Evolutionary conservation across 2,113 vertebrate genomes (phyloP), one percentile per base, ranked within the genome.

Genomic region (Holacanthus passer): DNA sequence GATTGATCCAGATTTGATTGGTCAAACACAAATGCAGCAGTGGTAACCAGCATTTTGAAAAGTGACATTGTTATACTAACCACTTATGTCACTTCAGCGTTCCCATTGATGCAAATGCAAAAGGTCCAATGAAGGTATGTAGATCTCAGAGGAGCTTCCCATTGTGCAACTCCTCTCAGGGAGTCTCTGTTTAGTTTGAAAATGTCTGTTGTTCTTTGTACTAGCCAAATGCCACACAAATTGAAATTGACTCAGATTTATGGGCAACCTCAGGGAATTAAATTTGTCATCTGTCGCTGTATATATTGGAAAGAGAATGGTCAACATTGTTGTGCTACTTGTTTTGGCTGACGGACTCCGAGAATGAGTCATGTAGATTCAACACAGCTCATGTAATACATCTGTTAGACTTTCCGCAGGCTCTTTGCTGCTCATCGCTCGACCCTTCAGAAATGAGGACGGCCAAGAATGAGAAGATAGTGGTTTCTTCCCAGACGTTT

Each of bases 401-500:
- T 83, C 79, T 83, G 52, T 56, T 56, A 73, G 45, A 24, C 76
- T 59, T 63, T 77, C 43, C 60, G 29, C 53, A 73, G 58, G 58
- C n/a, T 69, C 20, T 70, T 58, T 58, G 22, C 5, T 65, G 56
- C 55, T 73, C 52, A 79, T 71, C 39, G 5, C 35, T 79, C 63
- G 24, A 80, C 43, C 81, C 35, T 73, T 65, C 20, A 73, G 73
- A 65, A 85, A 50, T 55, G 32, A n/a, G n/a, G n/a, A 7, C 68
- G 78, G 87, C 73, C 63, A 70, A 72, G 55, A 90, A 89, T 59
- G n/a, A 71, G 43, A 39, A 70, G 69, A 87, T 64, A 67, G 83
- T 69, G 47, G 43, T n/a, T 14, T 64, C 13, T 83, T 87, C 77
- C 74, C 29, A 84, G 53, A 73, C 55, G 24, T 47, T 77, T 87